Percentiles rank a stretch among this genome's conserved stretches.
Evolutionary conservation across 2,797 vertebrate genomes (phyloP).

Genomic region (Melanotaenia pygmaea): DNA sequence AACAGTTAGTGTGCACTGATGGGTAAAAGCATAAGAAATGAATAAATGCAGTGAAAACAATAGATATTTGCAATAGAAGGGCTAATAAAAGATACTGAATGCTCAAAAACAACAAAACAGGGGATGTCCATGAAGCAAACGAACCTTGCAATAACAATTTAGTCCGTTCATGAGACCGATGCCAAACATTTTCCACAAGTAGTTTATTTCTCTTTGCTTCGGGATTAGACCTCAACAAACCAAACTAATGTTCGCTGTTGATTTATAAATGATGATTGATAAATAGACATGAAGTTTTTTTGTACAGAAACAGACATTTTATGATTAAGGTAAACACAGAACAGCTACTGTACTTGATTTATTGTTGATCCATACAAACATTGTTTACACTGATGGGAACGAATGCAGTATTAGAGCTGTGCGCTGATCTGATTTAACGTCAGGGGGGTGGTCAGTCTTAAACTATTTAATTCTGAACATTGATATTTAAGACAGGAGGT

Average conservation of each 20-base stretch:
- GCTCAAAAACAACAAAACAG: background rate
- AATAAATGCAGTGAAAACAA: background rate
- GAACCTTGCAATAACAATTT: background rate
- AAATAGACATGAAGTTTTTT: background rate
- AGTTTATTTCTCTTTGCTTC: background rate
- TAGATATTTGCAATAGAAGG: background rate
- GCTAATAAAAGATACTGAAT: background rate
- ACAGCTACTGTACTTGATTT: too few relatives aligned
- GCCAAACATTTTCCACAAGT: background rate
- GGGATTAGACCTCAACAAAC: background rate
- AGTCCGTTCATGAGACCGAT: background rate
- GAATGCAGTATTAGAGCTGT: background rate
- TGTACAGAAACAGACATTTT: background rate
- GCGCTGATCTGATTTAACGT: background rate
- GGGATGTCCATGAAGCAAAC: background rate
- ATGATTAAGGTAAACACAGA: background rate
- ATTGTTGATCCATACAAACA: background rate
- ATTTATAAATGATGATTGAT: background rate
- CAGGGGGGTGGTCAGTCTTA: background rate
- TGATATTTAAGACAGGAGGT: background rate
- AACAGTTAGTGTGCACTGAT: background rate
- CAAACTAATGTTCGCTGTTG: background rate
- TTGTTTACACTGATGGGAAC: too few relatives aligned
- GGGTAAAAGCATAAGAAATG: background rate
- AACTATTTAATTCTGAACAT: background rate